Percentiles rank a stretch among this genome's conserved stretches.
Evolutionary conservation across 2,113 vertebrate species (phyloP).

Genomic region (Drymodes brunneopygia): DNA sequence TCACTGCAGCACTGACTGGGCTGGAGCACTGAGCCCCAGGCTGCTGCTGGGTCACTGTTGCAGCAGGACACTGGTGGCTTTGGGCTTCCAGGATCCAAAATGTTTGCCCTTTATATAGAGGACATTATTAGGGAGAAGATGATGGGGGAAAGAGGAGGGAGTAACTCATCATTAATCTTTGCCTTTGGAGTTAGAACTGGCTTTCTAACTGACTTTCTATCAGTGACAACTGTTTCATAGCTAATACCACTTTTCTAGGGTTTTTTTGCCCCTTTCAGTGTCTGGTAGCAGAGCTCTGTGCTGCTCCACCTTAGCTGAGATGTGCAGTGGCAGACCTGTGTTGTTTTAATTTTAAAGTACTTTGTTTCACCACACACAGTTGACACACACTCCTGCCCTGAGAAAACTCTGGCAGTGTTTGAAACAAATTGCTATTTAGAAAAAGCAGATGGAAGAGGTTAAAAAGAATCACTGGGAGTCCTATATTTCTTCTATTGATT

Average conservation of each 20-base stretch:
- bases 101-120: neutral
- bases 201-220: no score
- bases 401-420: neutral
- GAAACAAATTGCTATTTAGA: neutral
- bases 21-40: neutral
- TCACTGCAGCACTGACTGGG: neutral
- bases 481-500: neutral
- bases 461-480: neutral
- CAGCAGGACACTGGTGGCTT: neutral
- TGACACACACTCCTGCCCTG: neutral
- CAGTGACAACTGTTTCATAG: neutral
- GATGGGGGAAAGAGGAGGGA: neutral
- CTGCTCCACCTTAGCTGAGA: neutral
- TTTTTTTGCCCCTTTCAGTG: neutral
- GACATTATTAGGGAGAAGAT: neutral
- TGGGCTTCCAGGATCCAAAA: neutral
- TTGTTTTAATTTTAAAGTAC: neutral
- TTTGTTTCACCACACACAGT: neutral
- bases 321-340: neutral
- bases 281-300: neutral
- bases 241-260: neutral
- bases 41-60: neutral
- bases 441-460: neutral
- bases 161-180: neutral
- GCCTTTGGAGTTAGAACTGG: neutral